These are phyloP conservation scores for Ormyrus rosae DNA, from an alignment of 2,888 invertebrate species.

Conservation along the genomic window DNA sequence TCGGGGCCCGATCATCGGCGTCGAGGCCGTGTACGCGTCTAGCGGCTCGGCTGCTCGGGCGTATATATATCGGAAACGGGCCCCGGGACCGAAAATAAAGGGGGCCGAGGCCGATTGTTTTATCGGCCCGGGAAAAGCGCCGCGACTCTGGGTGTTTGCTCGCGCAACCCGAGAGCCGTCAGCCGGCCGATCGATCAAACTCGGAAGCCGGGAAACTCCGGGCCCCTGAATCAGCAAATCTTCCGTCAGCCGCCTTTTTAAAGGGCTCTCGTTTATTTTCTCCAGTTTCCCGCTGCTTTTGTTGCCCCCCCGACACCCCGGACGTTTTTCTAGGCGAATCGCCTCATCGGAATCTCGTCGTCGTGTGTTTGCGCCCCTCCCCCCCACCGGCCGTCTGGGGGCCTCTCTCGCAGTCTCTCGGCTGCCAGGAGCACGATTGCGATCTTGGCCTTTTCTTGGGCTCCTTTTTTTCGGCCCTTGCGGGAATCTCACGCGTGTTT, in stretches of 20 bases:
- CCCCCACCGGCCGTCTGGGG: neutral
- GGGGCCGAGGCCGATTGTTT: neutral
- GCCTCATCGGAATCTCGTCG: constrained; percentile 35
- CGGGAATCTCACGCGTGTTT: constrained; percentile 57
- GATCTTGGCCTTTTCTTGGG: constrained; percentile 48
- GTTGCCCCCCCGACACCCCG: constrained; percentile 6
- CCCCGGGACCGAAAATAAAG: constrained; percentile 13
- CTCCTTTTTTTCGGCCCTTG: constrained; percentile 51
- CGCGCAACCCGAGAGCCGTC: too few species aligned
- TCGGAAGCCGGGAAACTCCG: neutral
- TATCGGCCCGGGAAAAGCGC: neutral
- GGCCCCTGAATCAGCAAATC: constrained; percentile 23
- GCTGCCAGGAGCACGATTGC: constrained; percentile 40
- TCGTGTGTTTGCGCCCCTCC: neutral
- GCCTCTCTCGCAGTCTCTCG: neutral
- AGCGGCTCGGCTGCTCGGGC: neutral
- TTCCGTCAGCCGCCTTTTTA: neutral
- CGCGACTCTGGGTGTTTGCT: neutral
- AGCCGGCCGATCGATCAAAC: too few species aligned
- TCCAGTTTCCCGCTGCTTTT: too few species aligned
- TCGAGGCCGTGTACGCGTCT: too few species aligned
- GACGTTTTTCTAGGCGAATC: constrained; percentile 45
- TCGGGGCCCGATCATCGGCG: constrained; percentile 41
- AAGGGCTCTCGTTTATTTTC: neutral
- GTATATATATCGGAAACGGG: constrained; percentile 17